A percentile compares a stretch with the other conserved stretches of the same genome.
Evolutionary conservation across 2,113 vertebrate species (phyloP).

Genomic region (Sitta europaea): DNA sequence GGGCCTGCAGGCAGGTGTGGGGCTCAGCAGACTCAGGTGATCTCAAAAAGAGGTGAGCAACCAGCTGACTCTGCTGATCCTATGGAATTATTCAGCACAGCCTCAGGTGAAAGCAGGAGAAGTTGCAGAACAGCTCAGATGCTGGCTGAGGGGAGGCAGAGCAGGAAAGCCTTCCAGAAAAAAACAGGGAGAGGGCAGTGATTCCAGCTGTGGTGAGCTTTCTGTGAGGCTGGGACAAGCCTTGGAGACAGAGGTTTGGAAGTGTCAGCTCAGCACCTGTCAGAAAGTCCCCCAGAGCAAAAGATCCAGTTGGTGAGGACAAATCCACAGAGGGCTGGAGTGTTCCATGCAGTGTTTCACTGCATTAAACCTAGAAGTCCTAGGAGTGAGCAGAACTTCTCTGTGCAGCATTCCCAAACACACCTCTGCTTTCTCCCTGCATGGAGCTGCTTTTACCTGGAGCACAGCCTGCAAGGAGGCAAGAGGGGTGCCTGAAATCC

Average conservation of each 20-base stretch:
- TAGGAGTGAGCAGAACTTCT: background rate
- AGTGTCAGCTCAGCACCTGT: background rate
- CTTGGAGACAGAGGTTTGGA: background rate
- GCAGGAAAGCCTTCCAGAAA: background rate
- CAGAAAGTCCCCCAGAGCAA: background rate
- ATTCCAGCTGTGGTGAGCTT: background rate
- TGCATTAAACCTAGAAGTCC: background rate
- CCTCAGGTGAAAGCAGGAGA: background rate
- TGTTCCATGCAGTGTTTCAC: background rate
- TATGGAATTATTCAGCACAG: background rate
- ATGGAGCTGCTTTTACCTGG: background rate
- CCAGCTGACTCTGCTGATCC: background rate
- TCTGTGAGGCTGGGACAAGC: background rate
- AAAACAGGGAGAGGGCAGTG: rapidly evolving
- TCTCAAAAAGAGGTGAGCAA: background rate
- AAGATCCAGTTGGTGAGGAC: background rate
- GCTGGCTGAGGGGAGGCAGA: background rate
- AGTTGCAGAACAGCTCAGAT: background rate
- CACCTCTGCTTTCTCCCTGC: background rate
- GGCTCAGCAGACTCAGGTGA: background rate
- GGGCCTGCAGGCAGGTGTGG: background rate
- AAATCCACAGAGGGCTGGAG: background rate
- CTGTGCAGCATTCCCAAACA: background rate
- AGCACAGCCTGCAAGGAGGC: background rate
- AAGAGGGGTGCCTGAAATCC: background rate